phyloP scores from a whole-genome alignment of 2,888 invertebrate species.

The Autographa pulchrina region DNA sequence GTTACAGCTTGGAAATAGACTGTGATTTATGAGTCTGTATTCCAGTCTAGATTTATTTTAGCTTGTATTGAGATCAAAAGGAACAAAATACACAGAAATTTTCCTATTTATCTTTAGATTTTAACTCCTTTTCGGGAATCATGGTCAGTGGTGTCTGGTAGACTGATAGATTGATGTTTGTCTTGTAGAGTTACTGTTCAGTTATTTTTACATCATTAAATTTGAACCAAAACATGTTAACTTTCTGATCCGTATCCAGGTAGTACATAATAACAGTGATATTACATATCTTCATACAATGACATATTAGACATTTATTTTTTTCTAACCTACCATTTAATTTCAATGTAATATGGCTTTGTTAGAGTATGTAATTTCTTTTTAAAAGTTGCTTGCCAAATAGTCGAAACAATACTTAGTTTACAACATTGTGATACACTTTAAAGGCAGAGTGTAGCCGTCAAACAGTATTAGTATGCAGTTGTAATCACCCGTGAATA shows the following conservation, averaged over 20 bases:
- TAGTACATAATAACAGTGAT: too few relatives aligned
- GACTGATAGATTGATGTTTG: neutral
- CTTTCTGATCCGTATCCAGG: too few relatives aligned
- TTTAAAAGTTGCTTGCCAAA: too few relatives aligned
- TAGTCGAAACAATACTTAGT: too few relatives aligned
- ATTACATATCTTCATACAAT: too few relatives aligned
- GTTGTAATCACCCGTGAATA: conserved; percentile 43
- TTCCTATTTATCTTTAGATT: neutral
- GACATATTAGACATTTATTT: too few relatives aligned
- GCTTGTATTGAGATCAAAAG: neutral
- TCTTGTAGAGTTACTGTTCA: neutral
- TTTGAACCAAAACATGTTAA: too few relatives aligned
- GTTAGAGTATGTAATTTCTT: too few relatives aligned
- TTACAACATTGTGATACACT: neutral
- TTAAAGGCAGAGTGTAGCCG: conserved; percentile 10
- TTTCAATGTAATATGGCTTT: too few relatives aligned
- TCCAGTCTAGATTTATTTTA: conserved; percentile 14
- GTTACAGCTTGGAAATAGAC: conserved; percentile 22
- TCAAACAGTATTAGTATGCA: conserved; percentile 39
- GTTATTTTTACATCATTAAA: too few relatives aligned
- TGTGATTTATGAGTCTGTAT: conserved; percentile 32
- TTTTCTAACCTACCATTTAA: too few relatives aligned
- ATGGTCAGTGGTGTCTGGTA: neutral
- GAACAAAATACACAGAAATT: neutral
- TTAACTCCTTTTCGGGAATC: neutral